Evolutionary conservation across 1,140 invertebrate species (phyloP), one percentile per base, ranked within the genome.

Genomic region (Drosophila kurseongensis): DNA sequence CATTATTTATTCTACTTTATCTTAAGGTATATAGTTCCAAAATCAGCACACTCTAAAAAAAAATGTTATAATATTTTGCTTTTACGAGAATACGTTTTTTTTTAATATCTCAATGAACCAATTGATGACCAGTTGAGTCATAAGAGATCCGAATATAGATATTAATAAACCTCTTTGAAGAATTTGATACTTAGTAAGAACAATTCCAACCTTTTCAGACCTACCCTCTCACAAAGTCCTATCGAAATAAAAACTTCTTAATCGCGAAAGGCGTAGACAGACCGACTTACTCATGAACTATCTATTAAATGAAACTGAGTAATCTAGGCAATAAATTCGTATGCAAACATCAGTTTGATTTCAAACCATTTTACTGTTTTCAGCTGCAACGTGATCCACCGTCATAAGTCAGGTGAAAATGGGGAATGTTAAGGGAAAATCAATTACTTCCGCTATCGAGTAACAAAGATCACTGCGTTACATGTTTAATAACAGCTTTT

Each of bases 401-500:
- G 23, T 14, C 35, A 16, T 27, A 56, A 50, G 23, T 73, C 35
- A 52, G 13, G 56, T 29, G 52, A 32, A 14, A 61, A 42, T 67
- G 6, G 4, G 18, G 27, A 59, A 35, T 36, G 27, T 29, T 48
- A 16, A 10, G 47, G 45, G 42, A 63, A 79, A 83, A 80, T 83
- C 79, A 88, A 83, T 89, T 73, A 79, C 42, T 54, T 79, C 51
- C 40, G 51, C 75, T 79, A 88, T 82, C 71, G 18, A 23, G 16
- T 18, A 14, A 44, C 16, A 40, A 23, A 54, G 50, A 71, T 75
- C 58, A 44, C n/a, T 51, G 45, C 50, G 29, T 5, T 61, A 18
- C 23, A 27, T 41, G 52, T 79, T 80, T 85, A 85, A 80, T 80
- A 84, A 90, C 55, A 77, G 71, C 68, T 74, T 79, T 84, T 90